These are phyloP conservation scores for Grammomys surdaster DNA, from an alignment of 2,113 vertebrate species.

Conservation along the genomic window DNA sequence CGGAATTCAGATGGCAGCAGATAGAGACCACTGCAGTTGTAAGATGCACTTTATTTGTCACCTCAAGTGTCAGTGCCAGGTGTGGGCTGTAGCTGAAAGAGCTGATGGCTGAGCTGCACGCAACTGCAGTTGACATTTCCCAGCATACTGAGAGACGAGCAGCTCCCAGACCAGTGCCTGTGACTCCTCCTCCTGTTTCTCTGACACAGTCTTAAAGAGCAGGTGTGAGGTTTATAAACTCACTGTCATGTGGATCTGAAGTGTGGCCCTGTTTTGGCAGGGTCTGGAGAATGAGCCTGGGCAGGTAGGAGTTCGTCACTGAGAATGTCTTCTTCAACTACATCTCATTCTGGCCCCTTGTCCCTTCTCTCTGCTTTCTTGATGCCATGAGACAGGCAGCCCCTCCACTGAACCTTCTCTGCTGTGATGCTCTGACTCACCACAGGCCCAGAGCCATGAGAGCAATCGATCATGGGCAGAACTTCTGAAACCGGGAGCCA, in stretches of 20 bases:
- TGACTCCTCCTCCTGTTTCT: neutral
- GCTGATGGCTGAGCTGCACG: neutral
- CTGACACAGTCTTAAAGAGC: neutral
- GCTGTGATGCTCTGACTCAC: neutral
- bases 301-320: no score
- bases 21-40: neutral
- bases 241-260: neutral
- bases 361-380: neutral
- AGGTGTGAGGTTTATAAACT: neutral
- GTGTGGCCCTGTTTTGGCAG: neutral
- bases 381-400: neutral
- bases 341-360: neutral
- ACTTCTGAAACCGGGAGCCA: neutral
- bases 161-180: neutral
- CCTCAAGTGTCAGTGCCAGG: no score
- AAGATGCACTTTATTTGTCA: neutral
- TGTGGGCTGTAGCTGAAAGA: no score
- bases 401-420: neutral
- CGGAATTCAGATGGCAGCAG: accelerated
- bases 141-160: neutral
- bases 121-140: accelerated
- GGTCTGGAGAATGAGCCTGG: neutral
- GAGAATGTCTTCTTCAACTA: neutral
- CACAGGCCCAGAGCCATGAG: neutral
- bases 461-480: neutral